Base-by-base conservation (phyloP, 2,113 vertebrate genomes). In the Ictidomys tridecemlineatus region DNA sequence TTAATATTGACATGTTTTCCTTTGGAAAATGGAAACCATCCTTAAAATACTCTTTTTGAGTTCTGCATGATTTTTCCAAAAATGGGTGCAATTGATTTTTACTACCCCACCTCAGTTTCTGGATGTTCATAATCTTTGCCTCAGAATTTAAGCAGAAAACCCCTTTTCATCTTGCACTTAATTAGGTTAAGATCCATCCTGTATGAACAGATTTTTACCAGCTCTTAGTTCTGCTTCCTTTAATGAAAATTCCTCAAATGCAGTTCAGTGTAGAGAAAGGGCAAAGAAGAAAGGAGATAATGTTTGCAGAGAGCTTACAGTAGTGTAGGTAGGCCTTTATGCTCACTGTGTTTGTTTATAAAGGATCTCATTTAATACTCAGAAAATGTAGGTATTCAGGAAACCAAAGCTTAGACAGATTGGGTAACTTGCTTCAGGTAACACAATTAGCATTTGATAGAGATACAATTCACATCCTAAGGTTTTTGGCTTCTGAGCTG, bases 161-260 rank as follows among this genome's bases (percentile, higher is more conserved):
- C 10, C 87, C 11, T 90, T 79, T 95, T 85, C 39, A 24, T 85
- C 69, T 76, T 95, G n/a, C n/a, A 87, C 45, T 92, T 95, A 80
- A 95, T 96, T 96, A 79, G 39, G 61, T 86, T 85, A 69, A 45
- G 53, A 88, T 95, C 61, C 22, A 0, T 76, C 95, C 72, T 89
- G 34, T 34, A 83, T 70, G 87, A 85, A 93, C 70, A 77, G 61
- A 85, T 93, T 86, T 58, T 95, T 93, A 91, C 45, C 39, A 74
- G 78, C n/a, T 89, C 91, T 96, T 92, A 69, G 77, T 91, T 96
- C 85, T 94, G 72, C 61, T 91, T 82, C 51, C 6, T 93, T 84
- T 95, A 77, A 90, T 92, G 86, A 95, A 95, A 97, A 93, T 85
- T 90, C 83, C 80, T 97, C 48, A 94, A 89, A 76, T 61, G 45